phyloP scores from a whole-genome alignment of 2,888 invertebrate species.

The Pterostichus madidus region DNA sequence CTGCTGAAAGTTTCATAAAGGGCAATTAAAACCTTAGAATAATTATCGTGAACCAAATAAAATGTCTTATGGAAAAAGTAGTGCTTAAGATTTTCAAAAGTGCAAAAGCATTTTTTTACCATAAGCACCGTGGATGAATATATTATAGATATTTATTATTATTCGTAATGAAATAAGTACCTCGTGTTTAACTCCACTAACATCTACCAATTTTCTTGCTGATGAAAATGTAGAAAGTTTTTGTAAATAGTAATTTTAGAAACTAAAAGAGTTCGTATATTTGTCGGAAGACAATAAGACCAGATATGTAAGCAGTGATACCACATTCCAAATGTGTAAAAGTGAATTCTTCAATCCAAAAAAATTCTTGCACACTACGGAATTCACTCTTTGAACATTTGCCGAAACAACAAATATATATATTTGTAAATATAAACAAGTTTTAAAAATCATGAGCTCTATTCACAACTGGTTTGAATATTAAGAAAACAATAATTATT shows the following conservation, averaged over 20 bases:
- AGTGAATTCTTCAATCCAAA: constrained; percentile 42
- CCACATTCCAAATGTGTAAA: constrained; percentile 63
- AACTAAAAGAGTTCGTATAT: constrained; percentile 29
- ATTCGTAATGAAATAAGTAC: constrained; percentile 31
- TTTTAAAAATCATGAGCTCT: constrained; percentile 10
- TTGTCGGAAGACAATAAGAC: constrained; percentile 53
- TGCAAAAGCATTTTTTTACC: constrained; percentile 35
- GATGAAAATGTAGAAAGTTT: constrained; percentile 31
- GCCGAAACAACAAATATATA: constrained; percentile 41
- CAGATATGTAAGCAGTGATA: constrained; percentile 55
- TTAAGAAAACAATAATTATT: not conserved
- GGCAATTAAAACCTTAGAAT: constrained; percentile 15
- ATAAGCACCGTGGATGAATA: constrained; percentile 18
- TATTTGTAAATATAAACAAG: constrained; percentile 54
- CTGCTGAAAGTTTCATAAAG: constrained; percentile 16
- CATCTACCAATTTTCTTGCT: constrained; percentile 32
- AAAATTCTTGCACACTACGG: constrained; percentile 17
- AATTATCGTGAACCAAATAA: constrained; percentile 44
- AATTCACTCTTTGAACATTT: constrained; percentile 49
- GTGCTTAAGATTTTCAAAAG: constrained; percentile 16
- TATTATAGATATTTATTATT: constrained; percentile 33
- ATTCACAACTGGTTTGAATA: constrained; percentile 22
- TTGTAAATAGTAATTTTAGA: constrained; percentile 54
- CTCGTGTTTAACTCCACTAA: constrained; percentile 33
- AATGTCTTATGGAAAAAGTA: constrained; percentile 32